Conservation (phyloP, 2,797 vertebrate species). For the Esox masquinongy region DNA sequence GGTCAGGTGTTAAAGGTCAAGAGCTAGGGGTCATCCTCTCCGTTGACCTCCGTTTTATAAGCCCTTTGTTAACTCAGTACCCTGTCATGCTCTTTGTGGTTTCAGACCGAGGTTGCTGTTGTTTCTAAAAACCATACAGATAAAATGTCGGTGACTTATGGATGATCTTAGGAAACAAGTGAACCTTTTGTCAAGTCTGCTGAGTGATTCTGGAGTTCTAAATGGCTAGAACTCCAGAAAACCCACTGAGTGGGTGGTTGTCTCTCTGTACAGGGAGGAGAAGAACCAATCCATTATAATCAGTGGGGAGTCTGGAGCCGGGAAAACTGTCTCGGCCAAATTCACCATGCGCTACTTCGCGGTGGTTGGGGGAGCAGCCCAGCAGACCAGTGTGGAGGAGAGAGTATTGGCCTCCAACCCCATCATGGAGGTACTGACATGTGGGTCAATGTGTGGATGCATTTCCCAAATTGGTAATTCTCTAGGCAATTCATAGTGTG, state of each 20-base stretch:
- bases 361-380: conserved; percentile 71
- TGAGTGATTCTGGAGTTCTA: not conserved
- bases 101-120: not conserved
- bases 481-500: not conserved
- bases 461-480: not conserved
- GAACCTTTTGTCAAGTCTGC: not conserved
- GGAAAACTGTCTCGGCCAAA: conserved; percentile 79
- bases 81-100: not conserved
- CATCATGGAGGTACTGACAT: conserved; percentile 76
- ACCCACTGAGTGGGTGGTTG: not conserved
- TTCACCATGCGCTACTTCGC: conserved; percentile 83
- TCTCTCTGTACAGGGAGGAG: conserved; percentile 68
- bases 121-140: not conserved
- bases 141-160: not conserved
- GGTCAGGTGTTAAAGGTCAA: conserved; percentile 61
- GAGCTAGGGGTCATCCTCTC: not conserved
- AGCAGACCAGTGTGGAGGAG: conserved; percentile 80
- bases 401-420: conserved; percentile 82
- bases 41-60: not conserved
- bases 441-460: not conserved
- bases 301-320: conserved; percentile 81
- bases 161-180: not conserved
- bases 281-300: conserved; percentile 84
- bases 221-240: too few species aligned
- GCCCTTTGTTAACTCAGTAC: not conserved